Evolutionary conservation across 1,140 invertebrate genomes (phyloP), one percentile per base, ranked within the genome.

Genomic region (Chelonus insularis): DNA sequence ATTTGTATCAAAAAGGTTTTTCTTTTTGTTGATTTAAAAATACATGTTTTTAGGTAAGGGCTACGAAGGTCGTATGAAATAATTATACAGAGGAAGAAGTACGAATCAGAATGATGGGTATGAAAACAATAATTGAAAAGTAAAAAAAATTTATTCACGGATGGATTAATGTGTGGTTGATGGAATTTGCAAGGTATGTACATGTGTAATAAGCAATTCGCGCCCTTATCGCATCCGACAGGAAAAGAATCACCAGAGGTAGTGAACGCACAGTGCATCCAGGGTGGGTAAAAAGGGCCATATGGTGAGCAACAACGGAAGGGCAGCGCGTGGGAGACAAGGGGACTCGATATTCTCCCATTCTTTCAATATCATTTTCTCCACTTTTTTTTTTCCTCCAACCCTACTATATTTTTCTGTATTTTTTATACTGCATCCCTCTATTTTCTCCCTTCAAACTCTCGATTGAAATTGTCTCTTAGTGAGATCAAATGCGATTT

Each of bases 301-400:
- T 79, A 79, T 79, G 75, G 76, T 71, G 70, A 67, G 69, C 73
- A 74, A 70, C 66, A 66, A 56, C 52, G 64, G 25, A 45, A 58
- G 63, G 65, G 62, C 69, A 70, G 70, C 65, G 65, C 71, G 73
- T 74, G 71, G 72, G 70, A 77, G 76, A 73, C 63, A 48, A 29
- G 72, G 69, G 68, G 61, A 70, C 68, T 69, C 66, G 66, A 23
- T 48, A 18, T 66, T 62, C 57, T 64, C 45, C 59, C 48, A 45
- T 69, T 67, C 70, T 70, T 72, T 72, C 68, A 65, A 58, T 54
- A 18, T 20, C 12, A 25, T 45, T 16, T 43, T 29, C 12, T 45
- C n/a, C n/a, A n/a, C n/a, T n/a, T n/a, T 52, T 67, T 62, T 43
- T 57, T 63, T 41, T 58, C 59, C 56, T 50, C 62, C 23, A 43